These are phyloP conservation scores for Pundamilia nyererei DNA, from an alignment of 2,113 vertebrate genomes.

Conservation along the genomic window DNA sequence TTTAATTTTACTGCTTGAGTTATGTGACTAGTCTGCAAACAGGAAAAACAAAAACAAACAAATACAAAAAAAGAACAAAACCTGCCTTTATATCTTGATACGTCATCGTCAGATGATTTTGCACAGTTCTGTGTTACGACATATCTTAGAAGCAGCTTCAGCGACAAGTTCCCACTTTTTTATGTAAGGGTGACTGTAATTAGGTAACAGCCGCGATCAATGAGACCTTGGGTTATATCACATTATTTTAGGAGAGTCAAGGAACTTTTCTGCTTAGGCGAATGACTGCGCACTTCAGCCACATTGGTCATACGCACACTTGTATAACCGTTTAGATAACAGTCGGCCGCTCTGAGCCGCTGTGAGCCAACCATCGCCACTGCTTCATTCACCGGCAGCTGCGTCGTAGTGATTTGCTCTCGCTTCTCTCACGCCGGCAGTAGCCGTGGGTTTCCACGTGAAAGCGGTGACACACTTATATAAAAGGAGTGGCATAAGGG, in stretches of 20 bases:
- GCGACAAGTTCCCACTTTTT: background rate
- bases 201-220: background rate
- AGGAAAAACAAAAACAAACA: background rate
- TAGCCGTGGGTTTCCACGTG: slow-evolving; percentile 82
- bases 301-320: slow-evolving; percentile 38
- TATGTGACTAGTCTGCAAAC: background rate
- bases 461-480: slow-evolving; percentile 77
- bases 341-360: slow-evolving; percentile 16
- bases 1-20: background rate
- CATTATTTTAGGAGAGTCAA: background rate
- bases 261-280: background rate
- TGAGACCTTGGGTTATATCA: background rate
- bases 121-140: background rate
- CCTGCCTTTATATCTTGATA: background rate
- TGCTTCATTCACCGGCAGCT: slow-evolving; percentile 50
- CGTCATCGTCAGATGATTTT: background rate
- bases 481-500: slow-evolving; percentile 70
- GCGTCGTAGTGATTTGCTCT: slow-evolving; percentile 53
- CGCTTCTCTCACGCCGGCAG: slow-evolving; percentile 1
- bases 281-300: background rate
- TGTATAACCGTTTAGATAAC: slow-evolving; percentile 78
- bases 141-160: background rate
- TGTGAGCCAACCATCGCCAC: slow-evolving; percentile 52
- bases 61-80: background rate
- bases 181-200: background rate